Conservation (phyloP, 2,888 invertebrate genomes). For the Drosophila yooni region DNA sequence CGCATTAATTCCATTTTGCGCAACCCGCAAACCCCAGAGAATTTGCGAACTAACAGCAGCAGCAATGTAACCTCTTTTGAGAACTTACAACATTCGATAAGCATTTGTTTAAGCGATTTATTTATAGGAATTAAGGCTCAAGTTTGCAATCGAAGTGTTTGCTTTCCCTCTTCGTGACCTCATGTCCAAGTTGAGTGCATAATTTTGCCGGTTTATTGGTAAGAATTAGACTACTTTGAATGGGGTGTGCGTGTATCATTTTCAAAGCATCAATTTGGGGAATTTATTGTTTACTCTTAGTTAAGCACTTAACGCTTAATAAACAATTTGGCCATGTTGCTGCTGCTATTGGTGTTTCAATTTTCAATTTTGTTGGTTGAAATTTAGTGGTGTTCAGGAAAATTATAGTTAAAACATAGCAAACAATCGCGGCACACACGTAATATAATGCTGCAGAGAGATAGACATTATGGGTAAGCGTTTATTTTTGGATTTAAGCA, state of each 20-base stretch:
- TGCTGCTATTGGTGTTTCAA: constrained; percentile 22
- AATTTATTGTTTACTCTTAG: constrained; percentile 70
- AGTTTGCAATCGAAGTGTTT: constrained; percentile 65
- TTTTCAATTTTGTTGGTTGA: constrained; percentile 17
- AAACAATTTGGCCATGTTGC: constrained; percentile 61
- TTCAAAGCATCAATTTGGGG: constrained; percentile 54
- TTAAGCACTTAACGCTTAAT: constrained; percentile 65
- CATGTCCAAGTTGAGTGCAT: constrained; percentile 11
- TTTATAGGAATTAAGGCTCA: constrained; percentile 57
- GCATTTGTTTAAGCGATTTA: constrained; percentile 58
- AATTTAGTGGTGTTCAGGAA: constrained; percentile 67
- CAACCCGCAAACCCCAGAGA: constrained; percentile 44
- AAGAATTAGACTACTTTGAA: constrained; percentile 7
- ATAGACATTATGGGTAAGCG: constrained; percentile 36
- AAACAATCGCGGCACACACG: constrained; percentile 51
- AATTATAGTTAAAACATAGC: constrained; percentile 69
- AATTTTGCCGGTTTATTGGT: constrained; percentile 24
- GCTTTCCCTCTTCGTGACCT: constrained; percentile 41
- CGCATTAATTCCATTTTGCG: constrained; percentile 49
- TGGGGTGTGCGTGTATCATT: constrained; percentile 52
- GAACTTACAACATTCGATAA: constrained; percentile 48
- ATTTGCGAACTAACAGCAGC: constrained; percentile 27
- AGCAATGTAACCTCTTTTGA: constrained; percentile 13
- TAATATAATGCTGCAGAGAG: constrained; percentile 12
- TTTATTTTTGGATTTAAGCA: constrained; percentile 51